phyloP scores from a whole-genome alignment of 2,797 vertebrate species.

The Danio kyathit region DNA sequence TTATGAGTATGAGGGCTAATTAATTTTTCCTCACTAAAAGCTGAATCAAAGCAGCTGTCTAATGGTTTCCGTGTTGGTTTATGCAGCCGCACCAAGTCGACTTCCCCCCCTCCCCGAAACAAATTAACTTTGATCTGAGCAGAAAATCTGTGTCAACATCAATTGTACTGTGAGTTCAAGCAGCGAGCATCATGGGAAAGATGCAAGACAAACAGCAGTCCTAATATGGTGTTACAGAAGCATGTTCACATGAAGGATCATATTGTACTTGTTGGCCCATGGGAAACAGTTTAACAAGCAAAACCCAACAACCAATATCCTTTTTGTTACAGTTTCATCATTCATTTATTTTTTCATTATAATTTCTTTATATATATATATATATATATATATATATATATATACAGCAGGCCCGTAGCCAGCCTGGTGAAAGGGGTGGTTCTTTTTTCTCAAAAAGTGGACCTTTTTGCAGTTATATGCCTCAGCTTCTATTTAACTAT shows the following conservation, averaged over 20 bases:
- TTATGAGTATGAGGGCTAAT: slow-evolving; percentile 54
- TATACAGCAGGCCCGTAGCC: no score
- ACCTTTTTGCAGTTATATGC: no score
- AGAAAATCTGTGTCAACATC: slow-evolving; percentile 63
- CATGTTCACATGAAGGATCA: slow-evolving; percentile 3
- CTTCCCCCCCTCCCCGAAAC: slow-evolving; percentile 54
- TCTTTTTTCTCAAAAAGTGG: no score
- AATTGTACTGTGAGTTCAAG: slow-evolving; percentile 61
- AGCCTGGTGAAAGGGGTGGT: no score
- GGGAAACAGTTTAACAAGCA: no score
- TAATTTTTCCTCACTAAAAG: slow-evolving; percentile 52
- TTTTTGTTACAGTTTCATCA: no score
- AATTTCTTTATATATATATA: no score
- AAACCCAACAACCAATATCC: no score
- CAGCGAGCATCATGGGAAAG: slow-evolving; percentile 14
- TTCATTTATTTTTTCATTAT: no score
- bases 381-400: no score
- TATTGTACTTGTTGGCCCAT: neutral
- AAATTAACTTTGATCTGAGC: slow-evolving; percentile 67
- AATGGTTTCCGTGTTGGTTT: slow-evolving; percentile 47
- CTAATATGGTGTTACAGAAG: neutral
- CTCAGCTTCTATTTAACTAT: no score
- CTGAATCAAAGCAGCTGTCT: slow-evolving; percentile 53
- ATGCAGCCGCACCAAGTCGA: slow-evolving; percentile 39
- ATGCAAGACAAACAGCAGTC: neutral